phyloP scores from a whole-genome alignment of 2,113 vertebrate species.

The Ceratotherium simum region DNA sequence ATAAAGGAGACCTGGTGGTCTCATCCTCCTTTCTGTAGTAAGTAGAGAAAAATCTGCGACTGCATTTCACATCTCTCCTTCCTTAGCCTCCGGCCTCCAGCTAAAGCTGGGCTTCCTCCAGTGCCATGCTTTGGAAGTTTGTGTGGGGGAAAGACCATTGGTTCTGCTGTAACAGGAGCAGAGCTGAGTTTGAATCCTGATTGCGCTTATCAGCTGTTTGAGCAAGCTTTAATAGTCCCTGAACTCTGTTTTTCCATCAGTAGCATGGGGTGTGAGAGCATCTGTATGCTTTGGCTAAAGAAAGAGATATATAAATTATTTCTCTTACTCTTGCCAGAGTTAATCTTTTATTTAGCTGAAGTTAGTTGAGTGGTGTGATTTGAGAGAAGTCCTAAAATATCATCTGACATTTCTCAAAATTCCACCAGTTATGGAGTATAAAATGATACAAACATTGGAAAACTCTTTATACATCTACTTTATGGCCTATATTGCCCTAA shows the following conservation, averaged over 20 bases:
- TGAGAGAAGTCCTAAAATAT: neutral
- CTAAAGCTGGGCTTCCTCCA: neutral
- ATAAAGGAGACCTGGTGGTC: neutral
- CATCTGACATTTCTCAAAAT: conserved; percentile 15
- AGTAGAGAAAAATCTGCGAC: neutral
- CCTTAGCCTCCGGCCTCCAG: neutral
- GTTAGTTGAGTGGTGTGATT: neutral
- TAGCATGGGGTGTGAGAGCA: neutral
- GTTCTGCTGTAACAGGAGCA: neutral
- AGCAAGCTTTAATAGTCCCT: neutral
- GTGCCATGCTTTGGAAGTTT: neutral
- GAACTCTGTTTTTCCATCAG: neutral
- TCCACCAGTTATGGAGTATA: neutral
- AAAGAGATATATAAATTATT: neutral
- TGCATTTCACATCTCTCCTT: neutral
- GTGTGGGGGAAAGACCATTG: neutral
- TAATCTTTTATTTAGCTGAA: conserved; percentile 40
- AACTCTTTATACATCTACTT: neutral
- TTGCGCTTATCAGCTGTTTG: neutral
- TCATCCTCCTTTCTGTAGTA: neutral
- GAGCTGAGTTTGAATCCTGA: neutral
- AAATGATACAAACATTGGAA: conserved; percentile 18
- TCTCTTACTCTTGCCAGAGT: neutral
- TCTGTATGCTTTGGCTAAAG: neutral
- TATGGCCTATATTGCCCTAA: neutral